Base-by-base conservation (phyloP, 2,888 invertebrate genomes). In the Polymixis lichenea region DNA sequence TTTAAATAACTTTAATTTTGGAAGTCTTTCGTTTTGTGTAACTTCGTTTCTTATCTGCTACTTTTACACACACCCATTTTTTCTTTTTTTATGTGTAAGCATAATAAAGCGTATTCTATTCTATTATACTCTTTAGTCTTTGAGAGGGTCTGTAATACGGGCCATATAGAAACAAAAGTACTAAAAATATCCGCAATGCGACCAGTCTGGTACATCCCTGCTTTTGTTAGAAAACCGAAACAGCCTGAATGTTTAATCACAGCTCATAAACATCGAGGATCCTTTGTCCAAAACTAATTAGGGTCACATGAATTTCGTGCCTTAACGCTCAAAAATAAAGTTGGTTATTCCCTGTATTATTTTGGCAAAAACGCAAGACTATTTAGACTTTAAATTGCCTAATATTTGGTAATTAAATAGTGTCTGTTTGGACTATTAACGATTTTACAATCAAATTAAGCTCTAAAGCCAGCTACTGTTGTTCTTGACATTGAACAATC, bases 121-220 rank as follows among this genome's bases (percentile, higher is more conserved):
- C n/a, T n/a, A n/a, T n/a, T n/a, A n/a, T n/a, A n/a, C n/a, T n/a
- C n/a, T n/a, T n/a, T n/a, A 32, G 32, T 32, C 4, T 32, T 32
- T 19, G 51, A 51, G 25, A 9, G 60, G 28, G 28, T 60, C 28
- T 9, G 17, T 13, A 61, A 61, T 32, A 22, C 32, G 22, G 22
- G 13, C 61, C 32, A 15, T 61, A 32, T 32, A 38, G 15, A 15
- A 22, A 32, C 51, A 72, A 49, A 28, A 22, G 60, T 58, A 69
- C 68, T 62, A 82, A 78, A 82, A 85, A 69, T 77, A 83, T 82
- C 89, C 86, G 90, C 90, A 90, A 73, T 90, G 90, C 90, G 90
- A 80, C 88, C 77, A 61, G 56, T 67, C 56, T 61, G 76, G 61
- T 46, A 80, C 74, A 86, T 84, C 78, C 72, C 66, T 79, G 68